phyloP scores from a whole-genome alignment of 2,888 invertebrate species.

The Synergus itoensis region DNA sequence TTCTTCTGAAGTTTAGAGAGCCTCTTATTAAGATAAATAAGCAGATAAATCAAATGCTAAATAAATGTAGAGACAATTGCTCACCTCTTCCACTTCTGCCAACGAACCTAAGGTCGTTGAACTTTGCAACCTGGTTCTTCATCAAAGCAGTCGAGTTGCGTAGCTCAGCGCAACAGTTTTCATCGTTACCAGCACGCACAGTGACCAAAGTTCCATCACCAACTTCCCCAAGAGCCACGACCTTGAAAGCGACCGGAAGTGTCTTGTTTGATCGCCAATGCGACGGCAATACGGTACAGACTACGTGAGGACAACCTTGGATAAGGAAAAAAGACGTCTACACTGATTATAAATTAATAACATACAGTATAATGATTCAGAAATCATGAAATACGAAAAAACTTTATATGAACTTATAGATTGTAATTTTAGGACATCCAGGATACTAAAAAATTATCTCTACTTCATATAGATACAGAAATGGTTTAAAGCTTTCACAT shows the following conservation, averaged over 20 bases:
- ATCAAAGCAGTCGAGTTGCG: slow-evolving; percentile 97
- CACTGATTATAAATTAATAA: not conserved
- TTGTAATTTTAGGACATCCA: too few relatives aligned
- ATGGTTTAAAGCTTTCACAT: too few relatives aligned
- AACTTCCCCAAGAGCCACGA: slow-evolving; percentile 95
- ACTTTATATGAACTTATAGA: too few relatives aligned
- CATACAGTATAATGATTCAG: too few relatives aligned
- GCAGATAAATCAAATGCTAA: not conserved
- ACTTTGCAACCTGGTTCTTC: slow-evolving; percentile 99
- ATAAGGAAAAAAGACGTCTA: slow-evolving; percentile 8
- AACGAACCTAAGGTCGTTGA: slow-evolving; percentile 98
- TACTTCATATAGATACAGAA: too few relatives aligned
- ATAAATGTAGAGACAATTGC: slow-evolving; percentile 62
- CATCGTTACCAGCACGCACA: slow-evolving; percentile 98
- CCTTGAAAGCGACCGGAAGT: slow-evolving; percentile 97
- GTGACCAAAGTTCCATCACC: slow-evolving; percentile 98
- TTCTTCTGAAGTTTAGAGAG: not conserved
- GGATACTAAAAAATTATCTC: too few relatives aligned
- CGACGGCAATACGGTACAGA: slow-evolving; percentile 95
- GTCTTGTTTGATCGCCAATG: slow-evolving; percentile 99
- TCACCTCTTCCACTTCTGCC: slow-evolving; percentile 99
- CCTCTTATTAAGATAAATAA: not conserved
- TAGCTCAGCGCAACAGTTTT: slow-evolving; percentile 97
- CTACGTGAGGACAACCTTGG: slow-evolving; percentile 86
- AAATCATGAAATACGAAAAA: too few relatives aligned